Conservation (phyloP, 1,140 invertebrate genomes). For the Pseudomyrmex sp. region DNA sequence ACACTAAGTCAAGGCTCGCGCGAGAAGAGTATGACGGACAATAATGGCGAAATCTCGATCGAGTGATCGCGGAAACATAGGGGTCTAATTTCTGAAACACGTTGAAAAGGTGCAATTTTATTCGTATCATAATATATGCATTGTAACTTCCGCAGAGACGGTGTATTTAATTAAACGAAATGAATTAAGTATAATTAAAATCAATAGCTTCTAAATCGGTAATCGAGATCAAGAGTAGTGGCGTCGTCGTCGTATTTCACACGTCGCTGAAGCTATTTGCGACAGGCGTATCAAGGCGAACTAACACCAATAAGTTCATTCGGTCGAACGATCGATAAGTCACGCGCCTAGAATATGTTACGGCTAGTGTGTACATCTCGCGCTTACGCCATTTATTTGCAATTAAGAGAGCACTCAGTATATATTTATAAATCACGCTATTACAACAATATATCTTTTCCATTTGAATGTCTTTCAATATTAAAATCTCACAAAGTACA, state of each 20-base stretch:
- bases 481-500: no score
- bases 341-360: conserved; percentile 59
- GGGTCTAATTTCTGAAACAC: not conserved
- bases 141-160: not conserved
- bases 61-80: not conserved
- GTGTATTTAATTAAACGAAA: conserved; percentile 61
- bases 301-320: conserved; percentile 66
- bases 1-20: not conserved
- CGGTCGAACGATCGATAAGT: conserved; percentile 70
- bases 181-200: conserved; percentile 65
- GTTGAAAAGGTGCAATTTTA: not conserved
- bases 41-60: not conserved
- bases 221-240: conserved; percentile 66
- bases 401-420: conserved; percentile 39
- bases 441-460: not conserved
- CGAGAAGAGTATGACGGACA: not conserved
- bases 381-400: conserved; percentile 36
- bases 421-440: not conserved
- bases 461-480: not conserved
- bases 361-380: not conserved
- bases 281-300: conserved; percentile 41
- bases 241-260: conserved; percentile 62
- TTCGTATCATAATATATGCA: no score
- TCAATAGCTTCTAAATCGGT: conserved; percentile 68
- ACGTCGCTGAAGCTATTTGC: conserved; percentile 60